A percentile compares a stretch with the other conserved stretches of the same genome.
Evolutionary conservation across 2,888 invertebrate species (phyloP).

Genomic region (Operophtera brumata): DNA sequence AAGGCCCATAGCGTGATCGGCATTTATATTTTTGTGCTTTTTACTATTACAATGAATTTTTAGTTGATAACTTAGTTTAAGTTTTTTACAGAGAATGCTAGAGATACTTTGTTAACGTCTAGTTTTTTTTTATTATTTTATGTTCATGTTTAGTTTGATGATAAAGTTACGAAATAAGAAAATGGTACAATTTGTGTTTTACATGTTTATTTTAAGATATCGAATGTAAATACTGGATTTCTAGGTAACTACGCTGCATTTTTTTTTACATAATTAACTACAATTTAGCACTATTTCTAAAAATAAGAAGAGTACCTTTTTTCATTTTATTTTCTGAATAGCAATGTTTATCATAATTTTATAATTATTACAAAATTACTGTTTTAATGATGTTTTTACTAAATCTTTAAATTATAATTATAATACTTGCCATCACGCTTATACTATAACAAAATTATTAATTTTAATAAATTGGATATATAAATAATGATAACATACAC

Average conservation of each 20-base stretch:
- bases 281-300: no score
- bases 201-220: background rate
- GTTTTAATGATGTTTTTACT: no score
- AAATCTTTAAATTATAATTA: background rate
- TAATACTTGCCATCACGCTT: constrained; percentile 14
- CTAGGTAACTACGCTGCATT: background rate
- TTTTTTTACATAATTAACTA: no score
- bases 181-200: no score
- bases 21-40: constrained; percentile 52
- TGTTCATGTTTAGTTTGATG: background rate
- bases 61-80: constrained; percentile 32
- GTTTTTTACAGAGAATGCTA: constrained; percentile 11
- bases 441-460: constrained; percentile 20
- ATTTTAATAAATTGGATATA: constrained; percentile 16
- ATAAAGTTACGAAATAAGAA: background rate
- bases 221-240: background rate
- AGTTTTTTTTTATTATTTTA: no score
- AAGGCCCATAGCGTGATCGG: constrained; percentile 53
- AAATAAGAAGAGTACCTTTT: no score
- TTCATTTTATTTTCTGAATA: background rate
- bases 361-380: background rate
- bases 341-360: background rate
- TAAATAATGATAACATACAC: constrained; percentile 16
- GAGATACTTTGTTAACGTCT: background rate
- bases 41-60: constrained; percentile 50